phyloP scores from a whole-genome alignment of 2,797 vertebrate species.

The Tadarida brasiliensis region DNA sequence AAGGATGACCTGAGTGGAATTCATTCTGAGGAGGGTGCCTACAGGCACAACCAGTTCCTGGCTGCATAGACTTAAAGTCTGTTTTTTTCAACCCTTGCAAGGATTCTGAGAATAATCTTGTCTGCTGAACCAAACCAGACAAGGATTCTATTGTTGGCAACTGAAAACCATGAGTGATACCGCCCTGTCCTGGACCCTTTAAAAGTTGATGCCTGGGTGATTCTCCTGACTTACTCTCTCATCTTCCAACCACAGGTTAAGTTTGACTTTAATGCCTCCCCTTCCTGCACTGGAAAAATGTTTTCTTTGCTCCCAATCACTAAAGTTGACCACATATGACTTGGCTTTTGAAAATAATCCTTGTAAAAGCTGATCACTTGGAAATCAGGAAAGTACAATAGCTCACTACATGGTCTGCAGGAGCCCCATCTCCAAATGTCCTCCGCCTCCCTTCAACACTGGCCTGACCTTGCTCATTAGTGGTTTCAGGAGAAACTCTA shows the following conservation, averaged over 20 bases:
- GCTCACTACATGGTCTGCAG: neutral
- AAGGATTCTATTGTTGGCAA: neutral
- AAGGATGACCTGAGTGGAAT: neutral
- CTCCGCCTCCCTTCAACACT: neutral
- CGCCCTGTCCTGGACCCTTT: neutral
- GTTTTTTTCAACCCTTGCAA: neutral
- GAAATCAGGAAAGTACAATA: neutral
- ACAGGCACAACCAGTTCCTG: neutral
- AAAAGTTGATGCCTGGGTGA: neutral
- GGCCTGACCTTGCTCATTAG: neutral
- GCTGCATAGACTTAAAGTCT: neutral
- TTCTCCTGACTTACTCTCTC: neutral
- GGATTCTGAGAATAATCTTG: neutral
- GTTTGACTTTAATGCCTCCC: neutral
- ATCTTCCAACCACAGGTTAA: neutral
- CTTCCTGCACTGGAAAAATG: neutral
- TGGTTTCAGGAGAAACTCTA: neutral
- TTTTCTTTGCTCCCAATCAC: slow-evolving; percentile 14
- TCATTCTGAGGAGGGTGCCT: neutral
- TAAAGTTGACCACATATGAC: neutral
- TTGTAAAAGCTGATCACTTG: neutral
- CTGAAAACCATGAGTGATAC: neutral
- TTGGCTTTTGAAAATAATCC: neutral
- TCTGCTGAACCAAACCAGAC: neutral
- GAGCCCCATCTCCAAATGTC: neutral